Evolutionary conservation across 2,113 vertebrate genomes (phyloP).

Genomic region (Craseonycteris thonglongyai): DNA sequence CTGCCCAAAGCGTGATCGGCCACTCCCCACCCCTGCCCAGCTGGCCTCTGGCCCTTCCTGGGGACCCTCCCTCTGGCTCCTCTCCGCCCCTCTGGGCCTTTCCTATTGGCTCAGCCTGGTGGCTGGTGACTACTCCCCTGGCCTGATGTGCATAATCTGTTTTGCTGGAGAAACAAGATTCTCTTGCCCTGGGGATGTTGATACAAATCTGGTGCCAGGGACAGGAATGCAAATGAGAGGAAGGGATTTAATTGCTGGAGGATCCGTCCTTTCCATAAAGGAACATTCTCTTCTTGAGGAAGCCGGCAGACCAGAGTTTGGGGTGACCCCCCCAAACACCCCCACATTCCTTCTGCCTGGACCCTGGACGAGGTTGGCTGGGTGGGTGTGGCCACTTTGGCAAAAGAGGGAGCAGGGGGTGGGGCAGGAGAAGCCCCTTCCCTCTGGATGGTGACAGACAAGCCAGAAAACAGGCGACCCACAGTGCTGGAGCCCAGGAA

Average conservation of each 20-base stretch:
- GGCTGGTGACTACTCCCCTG: conserved; percentile 50
- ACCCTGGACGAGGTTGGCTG: not conserved
- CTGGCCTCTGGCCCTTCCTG: not conserved
- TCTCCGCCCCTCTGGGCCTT: not conserved
- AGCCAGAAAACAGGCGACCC: not conserved
- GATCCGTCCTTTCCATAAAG: not conserved
- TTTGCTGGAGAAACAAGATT: conserved; percentile 65
- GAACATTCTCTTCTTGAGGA: not conserved
- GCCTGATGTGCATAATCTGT: conserved; percentile 56
- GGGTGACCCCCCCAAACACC: not conserved
- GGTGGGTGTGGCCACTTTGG: not conserved
- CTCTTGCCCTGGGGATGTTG: conserved; percentile 53
- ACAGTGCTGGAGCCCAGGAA: fast-evolving
- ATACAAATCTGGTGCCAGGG: conserved; percentile 16
- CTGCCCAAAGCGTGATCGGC: not conserved
- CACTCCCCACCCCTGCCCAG: not conserved
- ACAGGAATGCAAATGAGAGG: conserved; percentile 41
- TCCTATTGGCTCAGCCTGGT: not conserved
- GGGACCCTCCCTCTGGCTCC: fast-evolving
- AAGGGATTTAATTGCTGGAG: not conserved
- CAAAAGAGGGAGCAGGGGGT: not conserved
- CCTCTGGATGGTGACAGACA: not conserved
- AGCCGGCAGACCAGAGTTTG: not conserved
- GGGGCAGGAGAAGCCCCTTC: not conserved
- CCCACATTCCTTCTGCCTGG: not conserved